Conservation (phyloP, 2,113 vertebrate species). For the Catharus minimus region DNA sequence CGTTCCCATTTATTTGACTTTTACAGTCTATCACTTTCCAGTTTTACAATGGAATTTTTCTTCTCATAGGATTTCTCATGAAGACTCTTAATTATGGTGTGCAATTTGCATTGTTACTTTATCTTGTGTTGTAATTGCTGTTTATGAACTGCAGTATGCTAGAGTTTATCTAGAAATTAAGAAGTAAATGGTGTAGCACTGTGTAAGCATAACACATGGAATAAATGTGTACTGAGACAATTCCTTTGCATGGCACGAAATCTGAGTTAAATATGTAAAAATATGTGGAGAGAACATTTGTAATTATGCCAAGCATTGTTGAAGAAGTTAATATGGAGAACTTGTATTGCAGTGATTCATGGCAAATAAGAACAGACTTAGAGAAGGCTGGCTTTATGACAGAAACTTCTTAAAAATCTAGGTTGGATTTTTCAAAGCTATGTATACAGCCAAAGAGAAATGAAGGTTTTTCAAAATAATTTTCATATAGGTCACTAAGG, state of each 20-base stretch:
- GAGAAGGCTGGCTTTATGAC: neutral
- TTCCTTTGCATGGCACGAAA: neutral
- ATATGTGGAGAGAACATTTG: neutral
- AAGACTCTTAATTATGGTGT: neutral
- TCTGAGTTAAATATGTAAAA: neutral
- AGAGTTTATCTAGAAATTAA: neutral
- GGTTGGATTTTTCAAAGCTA: neutral
- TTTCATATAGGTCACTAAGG: neutral
- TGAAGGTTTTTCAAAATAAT: neutral
- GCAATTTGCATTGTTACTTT: accelerated
- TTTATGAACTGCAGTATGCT: neutral
- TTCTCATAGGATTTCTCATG: neutral
- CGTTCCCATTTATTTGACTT: neutral
- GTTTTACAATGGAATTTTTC: neutral
- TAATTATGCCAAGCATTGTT: neutral
- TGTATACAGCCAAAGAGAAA: neutral
- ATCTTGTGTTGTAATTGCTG: neutral
- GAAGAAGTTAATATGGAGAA: neutral
- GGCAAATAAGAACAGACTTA: neutral
- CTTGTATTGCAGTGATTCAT: neutral
- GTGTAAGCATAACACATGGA: neutral
- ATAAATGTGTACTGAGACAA: neutral
- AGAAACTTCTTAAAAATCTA: neutral
- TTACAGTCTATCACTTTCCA: neutral
- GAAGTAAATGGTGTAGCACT: neutral